Conservation (phyloP, 35 echinoderm and acorn worm genomes). For the Apostichopus japonicus region DNA sequence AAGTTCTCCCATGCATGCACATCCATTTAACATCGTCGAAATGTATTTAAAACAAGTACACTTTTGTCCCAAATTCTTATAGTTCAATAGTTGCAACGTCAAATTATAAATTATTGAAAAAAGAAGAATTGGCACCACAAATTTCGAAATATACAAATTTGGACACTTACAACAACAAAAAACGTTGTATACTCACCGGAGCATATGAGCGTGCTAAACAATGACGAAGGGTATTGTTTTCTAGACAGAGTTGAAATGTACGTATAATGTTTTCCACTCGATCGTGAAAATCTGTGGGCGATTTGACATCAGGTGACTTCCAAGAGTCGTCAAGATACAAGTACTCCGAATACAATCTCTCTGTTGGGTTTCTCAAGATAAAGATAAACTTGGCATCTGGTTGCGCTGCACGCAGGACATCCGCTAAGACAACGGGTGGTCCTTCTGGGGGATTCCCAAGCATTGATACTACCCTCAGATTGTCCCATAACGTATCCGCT, state of each 20-base stretch:
- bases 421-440: conserved; percentile 20
- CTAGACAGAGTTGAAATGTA: neutral
- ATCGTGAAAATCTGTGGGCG: conserved; percentile 28
- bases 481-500: conserved; percentile 53
- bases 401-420: conserved; percentile 44
- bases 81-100: no score
- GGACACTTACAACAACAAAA: no score
- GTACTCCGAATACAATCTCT: conserved; percentile 48
- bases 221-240: conserved; percentile 25
- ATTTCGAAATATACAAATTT: no score
- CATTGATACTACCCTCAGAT: neutral
- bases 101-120: no score
- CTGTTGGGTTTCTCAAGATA: conserved; percentile 50
- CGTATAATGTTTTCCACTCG: conserved; percentile 30
- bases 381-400: conserved; percentile 42
- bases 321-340: conserved; percentile 46
- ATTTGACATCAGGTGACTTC: conserved; percentile 11
- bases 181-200: no score
- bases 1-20: no score
- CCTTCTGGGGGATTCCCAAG: conserved; percentile 49
- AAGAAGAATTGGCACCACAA: no score
- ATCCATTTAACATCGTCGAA: no score
- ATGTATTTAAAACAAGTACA: no score
- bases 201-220: neutral
- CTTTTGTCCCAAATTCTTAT: no score